Evolutionary conservation across 2,797 vertebrate genomes (phyloP).

Genomic region (Mico argentatus): DNA sequence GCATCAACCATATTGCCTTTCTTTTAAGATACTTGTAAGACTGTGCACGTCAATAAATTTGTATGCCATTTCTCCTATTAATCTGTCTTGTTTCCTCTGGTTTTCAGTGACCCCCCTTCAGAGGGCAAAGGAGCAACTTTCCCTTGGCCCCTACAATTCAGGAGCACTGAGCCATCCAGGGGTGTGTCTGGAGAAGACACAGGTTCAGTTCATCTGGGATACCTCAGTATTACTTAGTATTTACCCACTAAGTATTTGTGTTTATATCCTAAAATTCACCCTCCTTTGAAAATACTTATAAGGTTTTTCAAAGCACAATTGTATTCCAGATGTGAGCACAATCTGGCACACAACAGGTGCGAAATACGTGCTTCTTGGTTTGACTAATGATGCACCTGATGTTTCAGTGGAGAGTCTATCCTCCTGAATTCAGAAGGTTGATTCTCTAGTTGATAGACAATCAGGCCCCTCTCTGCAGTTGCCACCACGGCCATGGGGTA

Average conservation of each 20-base stretch:
- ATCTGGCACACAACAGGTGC: rapidly evolving
- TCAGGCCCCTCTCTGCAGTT: constrained; percentile 97
- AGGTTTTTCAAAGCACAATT: background rate
- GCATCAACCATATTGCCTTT: background rate
- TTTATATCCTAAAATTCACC: background rate
- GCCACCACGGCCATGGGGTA: constrained; percentile 99
- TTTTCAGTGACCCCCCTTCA: background rate
- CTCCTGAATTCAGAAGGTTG: constrained; percentile 98
- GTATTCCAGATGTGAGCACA: rapidly evolving
- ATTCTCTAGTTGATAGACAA: constrained; percentile 98
- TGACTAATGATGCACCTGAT: constrained; percentile 89
- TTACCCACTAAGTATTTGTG: background rate
- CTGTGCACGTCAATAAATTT: background rate
- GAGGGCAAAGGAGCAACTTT: background rate
- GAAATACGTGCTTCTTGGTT: rapidly evolving
- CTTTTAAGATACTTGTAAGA: background rate
- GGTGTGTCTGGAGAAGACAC: background rate
- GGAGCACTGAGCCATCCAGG: rapidly evolving
- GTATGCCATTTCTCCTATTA: background rate
- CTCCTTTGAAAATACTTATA: background rate
- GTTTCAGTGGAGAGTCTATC: constrained; percentile 98
- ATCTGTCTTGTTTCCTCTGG: background rate
- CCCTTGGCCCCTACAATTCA: background rate
- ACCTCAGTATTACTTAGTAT: background rate
- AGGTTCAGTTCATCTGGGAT: background rate